Conservation (phyloP, 2,113 vertebrate species). For the Ariopsis seemanni region DNA sequence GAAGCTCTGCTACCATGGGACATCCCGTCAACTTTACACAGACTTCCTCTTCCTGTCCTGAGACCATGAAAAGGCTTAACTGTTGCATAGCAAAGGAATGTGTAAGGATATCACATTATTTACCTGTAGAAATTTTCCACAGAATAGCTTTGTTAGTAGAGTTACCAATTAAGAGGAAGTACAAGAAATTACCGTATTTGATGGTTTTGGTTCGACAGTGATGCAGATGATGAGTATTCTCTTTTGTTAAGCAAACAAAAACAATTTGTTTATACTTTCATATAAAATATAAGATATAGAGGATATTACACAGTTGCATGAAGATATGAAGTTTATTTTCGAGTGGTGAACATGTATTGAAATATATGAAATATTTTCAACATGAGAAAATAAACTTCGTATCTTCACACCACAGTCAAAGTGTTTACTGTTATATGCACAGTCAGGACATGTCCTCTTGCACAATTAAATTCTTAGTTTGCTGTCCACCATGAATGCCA, state of each 20-base stretch:
- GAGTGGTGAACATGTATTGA: too few species aligned
- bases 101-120: background rate
- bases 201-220: background rate
- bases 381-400: too few species aligned
- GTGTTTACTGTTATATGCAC: too few species aligned
- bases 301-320: too few species aligned
- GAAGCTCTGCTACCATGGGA: background rate
- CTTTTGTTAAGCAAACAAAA: background rate
- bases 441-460: too few species aligned
- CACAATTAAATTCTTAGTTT: too few species aligned
- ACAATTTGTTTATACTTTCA: background rate
- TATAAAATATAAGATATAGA: too few species aligned
- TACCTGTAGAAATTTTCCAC: background rate
- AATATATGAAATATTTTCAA: too few species aligned
- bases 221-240: background rate
- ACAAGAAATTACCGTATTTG: background rate
- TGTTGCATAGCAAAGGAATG: background rate
- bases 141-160: background rate
- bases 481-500: too few species aligned
- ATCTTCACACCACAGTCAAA: too few species aligned
- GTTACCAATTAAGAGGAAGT: background rate
- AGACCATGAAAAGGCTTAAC: background rate
- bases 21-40: slow-evolving; percentile 15
- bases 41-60: slow-evolving; percentile 57
- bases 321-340: too few species aligned